phyloP scores from a whole-genome alignment of 2,797 vertebrate genomes.

The Lateolabrax maculatus region DNA sequence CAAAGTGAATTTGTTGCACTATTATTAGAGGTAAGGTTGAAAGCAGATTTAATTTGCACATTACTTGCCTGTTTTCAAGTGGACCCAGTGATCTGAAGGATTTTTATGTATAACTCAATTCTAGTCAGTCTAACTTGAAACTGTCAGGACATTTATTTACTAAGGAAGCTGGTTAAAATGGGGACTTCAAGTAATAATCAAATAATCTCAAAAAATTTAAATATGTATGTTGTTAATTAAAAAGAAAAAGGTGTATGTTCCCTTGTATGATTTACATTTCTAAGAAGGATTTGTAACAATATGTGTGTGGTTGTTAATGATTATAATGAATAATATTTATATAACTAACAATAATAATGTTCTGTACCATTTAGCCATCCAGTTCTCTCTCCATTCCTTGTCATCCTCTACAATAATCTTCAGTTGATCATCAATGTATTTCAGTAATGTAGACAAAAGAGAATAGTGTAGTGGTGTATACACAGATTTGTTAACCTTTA shows the following conservation, averaged over 20 bases:
- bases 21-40: constrained; percentile 89
- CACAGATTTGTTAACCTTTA: constrained; percentile 48
- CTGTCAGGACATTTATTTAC: constrained; percentile 13
- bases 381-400: constrained; percentile 82
- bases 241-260: constrained; percentile 78
- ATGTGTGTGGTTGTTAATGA: constrained; percentile 88
- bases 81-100: constrained; percentile 88
- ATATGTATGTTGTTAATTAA: constrained; percentile 53
- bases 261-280: constrained; percentile 83
- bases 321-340: constrained; percentile 51
- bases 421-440: constrained; percentile 86
- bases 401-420: constrained; percentile 80
- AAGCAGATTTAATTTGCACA: constrained; percentile 90
- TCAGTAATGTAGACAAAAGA: constrained; percentile 88
- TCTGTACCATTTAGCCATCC: constrained; percentile 87
- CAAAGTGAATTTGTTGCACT: constrained; percentile 91
- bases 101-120: constrained; percentile 64
- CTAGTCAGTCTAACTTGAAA: constrained; percentile 11
- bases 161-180: constrained; percentile 86
- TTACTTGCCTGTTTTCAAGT: constrained; percentile 90
- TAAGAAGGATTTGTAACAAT: constrained; percentile 86
- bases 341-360: constrained; percentile 34
- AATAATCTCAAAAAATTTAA: constrained; percentile 64
- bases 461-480: constrained; percentile 85
- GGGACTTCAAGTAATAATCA: constrained; percentile 85